Conservation (phyloP, 2,888 invertebrate genomes). For the Pyrrhia umbra region DNA sequence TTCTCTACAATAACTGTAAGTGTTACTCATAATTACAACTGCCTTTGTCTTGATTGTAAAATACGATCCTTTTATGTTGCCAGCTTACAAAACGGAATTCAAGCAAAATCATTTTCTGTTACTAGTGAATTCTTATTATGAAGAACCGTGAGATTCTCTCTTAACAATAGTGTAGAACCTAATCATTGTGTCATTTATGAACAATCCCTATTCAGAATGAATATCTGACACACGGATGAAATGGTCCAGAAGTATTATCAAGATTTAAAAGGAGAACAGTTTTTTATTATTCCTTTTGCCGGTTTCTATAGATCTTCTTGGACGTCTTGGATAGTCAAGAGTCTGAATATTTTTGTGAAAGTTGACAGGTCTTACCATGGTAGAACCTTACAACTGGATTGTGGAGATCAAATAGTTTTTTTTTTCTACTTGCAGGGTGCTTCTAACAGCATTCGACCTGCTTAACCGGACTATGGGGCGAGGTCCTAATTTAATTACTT, state of each 20-base stretch:
- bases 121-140: constrained; percentile 62
- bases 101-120: constrained; percentile 55
- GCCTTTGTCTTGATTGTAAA: constrained; percentile 42
- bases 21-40: constrained; percentile 46
- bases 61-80: constrained; percentile 44
- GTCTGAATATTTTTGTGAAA: too few relatives aligned
- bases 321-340: background rate
- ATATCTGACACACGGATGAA: constrained; percentile 48
- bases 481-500: too few relatives aligned
- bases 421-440: too few relatives aligned
- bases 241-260: background rate
- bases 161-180: constrained; percentile 64
- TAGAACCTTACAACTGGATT: too few relatives aligned
- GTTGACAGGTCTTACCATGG: too few relatives aligned
- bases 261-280: background rate
- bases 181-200: constrained; percentile 71
- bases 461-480: too few relatives aligned
- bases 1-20: constrained; percentile 9
- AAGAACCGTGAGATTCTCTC: constrained; percentile 53
- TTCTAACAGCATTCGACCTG: too few relatives aligned
- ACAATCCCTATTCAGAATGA: constrained; percentile 58
- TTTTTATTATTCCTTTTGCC: background rate
- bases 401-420: too few relatives aligned
- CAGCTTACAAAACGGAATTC: constrained; percentile 49
- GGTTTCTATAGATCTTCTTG: too few relatives aligned